Evolutionary conservation across 1,140 invertebrate species (phyloP), one percentile per base, ranked within the genome.

Genomic region (Macrosteles quadrilineatus): DNA sequence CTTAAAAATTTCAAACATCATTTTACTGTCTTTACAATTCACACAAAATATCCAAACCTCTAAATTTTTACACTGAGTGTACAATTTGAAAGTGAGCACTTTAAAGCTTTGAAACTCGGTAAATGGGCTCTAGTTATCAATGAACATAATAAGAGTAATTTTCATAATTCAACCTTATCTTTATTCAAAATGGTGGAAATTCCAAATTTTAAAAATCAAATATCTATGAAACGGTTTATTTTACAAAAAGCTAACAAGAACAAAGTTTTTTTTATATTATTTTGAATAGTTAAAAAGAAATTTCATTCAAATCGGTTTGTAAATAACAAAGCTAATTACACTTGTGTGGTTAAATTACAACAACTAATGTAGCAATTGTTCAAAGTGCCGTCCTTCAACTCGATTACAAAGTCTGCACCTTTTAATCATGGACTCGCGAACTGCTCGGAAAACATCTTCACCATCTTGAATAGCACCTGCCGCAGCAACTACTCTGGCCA

Each of bases 201-300:
- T 6, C n/a, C n/a, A 50, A 50, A n/a, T 50, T 50, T 36, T 36
- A 36, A 36, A 36, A 36, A 6, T 14, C 14, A 36, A 36, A 36
- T 50, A 50, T 50, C 21, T 50, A 9, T 1, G 29, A 65, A 65
- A 29, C 23, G 1, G 31, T 65, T 65, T 43, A 65, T 43, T 36
- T 65, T 65, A 65, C 62, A 65, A 43, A 65, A 65, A 65, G 27
- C n/a, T 65, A 19, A 65, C 62, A 32, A 65, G 62, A 65, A 65
- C 17, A 29, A 65, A 21, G 29, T 31, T 65, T 65, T 65, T 14
- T 43, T 25, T 14, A 65, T 31, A 25, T 1, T n/a, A 31, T 65
- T 32, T 31, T 65, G 17, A 14, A 32, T 31, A 17, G 23, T 25
- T 25, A 29, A 65, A 25, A 36, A 32, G 19, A 14, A 32, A n/a